Evolutionary conservation across 2,888 invertebrate genomes (phyloP).

Genomic region (Trilocha varians): DNA sequence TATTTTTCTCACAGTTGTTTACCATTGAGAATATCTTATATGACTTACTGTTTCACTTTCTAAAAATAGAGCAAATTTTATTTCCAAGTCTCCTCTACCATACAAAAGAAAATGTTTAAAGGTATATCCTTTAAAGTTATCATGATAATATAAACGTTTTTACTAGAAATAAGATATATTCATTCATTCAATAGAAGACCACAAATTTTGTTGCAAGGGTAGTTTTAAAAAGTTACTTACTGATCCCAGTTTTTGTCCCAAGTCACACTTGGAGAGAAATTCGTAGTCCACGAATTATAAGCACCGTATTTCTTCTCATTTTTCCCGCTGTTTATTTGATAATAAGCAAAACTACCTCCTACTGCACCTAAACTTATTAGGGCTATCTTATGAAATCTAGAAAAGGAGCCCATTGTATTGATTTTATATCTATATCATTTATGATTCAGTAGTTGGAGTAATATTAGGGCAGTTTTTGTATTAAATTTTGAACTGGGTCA

Average conservation of each 20-base stretch:
- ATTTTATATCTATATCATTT: slow-evolving; percentile 6
- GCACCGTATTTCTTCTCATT: slow-evolving; percentile 61
- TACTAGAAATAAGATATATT: too few species aligned
- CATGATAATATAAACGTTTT: too few species aligned
- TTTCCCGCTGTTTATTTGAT: slow-evolving; percentile 59
- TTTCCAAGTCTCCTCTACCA: too few species aligned
- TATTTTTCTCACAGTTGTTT: too few species aligned
- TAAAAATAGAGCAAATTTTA: too few species aligned
- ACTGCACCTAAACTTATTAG: slow-evolving; percentile 76
- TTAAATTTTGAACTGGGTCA: slow-evolving; percentile 1
- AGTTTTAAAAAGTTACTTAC: slow-evolving; percentile 59
- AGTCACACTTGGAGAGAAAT: slow-evolving; percentile 75
- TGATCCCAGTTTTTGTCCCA: slow-evolving; percentile 95
- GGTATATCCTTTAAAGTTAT: too few species aligned
- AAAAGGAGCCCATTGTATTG: slow-evolving; percentile 63
- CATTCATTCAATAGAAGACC: neutral
- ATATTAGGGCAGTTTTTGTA: neutral
- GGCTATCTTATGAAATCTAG: slow-evolving; percentile 72
- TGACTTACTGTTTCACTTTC: too few species aligned
- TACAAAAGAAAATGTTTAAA: too few species aligned
- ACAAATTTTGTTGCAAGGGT: neutral
- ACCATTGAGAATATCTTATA: too few species aligned
- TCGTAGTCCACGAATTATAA: slow-evolving; percentile 80
- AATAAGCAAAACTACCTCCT: slow-evolving; percentile 77
- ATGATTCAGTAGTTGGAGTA: neutral